These are phyloP conservation scores for Aphaenogaster ashmeadi DNA, from an alignment of 1,140 invertebrate genomes.

Conservation along the genomic window DNA sequence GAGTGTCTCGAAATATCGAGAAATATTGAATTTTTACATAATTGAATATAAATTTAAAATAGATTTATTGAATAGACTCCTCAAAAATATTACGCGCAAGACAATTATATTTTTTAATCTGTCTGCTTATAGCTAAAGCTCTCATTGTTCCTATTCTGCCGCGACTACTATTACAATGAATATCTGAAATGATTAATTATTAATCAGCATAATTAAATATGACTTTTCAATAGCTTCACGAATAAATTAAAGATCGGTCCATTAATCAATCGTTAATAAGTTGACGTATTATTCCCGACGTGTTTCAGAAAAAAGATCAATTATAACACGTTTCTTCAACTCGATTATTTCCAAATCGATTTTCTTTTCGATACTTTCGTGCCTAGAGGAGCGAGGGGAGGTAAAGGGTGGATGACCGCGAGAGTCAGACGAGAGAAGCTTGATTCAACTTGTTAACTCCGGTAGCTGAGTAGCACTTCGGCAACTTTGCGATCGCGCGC, in stretches of 20 bases:
- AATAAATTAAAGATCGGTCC: not conserved
- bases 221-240: not conserved
- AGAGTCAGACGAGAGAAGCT: constrained; percentile 24
- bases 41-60: constrained; percentile 2
- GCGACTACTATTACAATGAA: not conserved
- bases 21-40: not conserved
- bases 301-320: not conserved
- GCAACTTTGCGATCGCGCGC: constrained; percentile 72
- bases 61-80: not conserved
- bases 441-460: constrained; percentile 73
- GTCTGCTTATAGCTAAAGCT: not conserved
- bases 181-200: not conserved
- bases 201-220: constrained; percentile 7
- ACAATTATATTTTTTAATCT: not conserved
- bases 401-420: constrained; percentile 1
- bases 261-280: constrained; percentile 17
- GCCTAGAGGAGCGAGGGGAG: not conserved
- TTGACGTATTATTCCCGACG: not conserved
- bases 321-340: not conserved
- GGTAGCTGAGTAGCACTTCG: constrained; percentile 73
- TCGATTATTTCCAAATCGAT: not conserved
- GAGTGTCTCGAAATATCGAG: not conserved
- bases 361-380: not conserved
- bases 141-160: not conserved
- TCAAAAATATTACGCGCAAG: not conserved